Base-by-base conservation (phyloP, 2,888 invertebrate species). In the Phania funesta region DNA sequence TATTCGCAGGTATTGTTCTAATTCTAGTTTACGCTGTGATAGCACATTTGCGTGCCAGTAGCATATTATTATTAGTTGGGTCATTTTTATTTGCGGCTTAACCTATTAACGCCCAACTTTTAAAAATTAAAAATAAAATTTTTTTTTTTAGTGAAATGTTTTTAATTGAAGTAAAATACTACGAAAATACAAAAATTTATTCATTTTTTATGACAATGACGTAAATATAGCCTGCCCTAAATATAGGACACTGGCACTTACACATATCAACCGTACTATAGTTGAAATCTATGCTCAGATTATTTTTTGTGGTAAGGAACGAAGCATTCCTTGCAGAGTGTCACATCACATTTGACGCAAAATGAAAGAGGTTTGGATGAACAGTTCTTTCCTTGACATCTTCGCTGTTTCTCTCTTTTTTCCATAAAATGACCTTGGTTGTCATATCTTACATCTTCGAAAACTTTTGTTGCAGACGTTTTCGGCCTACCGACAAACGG, bases 261-360 rank as follows among this genome's bases (percentile, higher is more conserved):
- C 32, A 56, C 26, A 26, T 46, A 70, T 58, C 29, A 58, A 50
- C 32, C 32, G 29, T 38, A 67, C 7, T 24, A 7, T 29, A 46
- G 16, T 22, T 62, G 46, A 44, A 26, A 62, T 46, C 11, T 38
- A 62, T n/a, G 16, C 26, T n/a, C 8, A 65, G 52, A 52, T 75
- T 75, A 52, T 65, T 65, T 74, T 41, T 13, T 38, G n/a, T 68
- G 67, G 41, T 76, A 68, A 29, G 38, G 76, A 67, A 67, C 56
- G 54, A 68, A 54, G 26, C 67, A 75, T 16, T 62, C 65, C 22
- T 44, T 67, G 50, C 67, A 75, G 32, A 68, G 68, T 68, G 54
- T 68, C 48, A 67, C 56, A 56, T 67, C 41, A n/a, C 22, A 54
- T 54, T 76, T 46, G 26, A 13, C 29, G 46, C 54, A 56, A 67